Evolutionary conservation across 2,888 invertebrate genomes (phyloP).

Genomic region (Nyleta sp.): DNA sequence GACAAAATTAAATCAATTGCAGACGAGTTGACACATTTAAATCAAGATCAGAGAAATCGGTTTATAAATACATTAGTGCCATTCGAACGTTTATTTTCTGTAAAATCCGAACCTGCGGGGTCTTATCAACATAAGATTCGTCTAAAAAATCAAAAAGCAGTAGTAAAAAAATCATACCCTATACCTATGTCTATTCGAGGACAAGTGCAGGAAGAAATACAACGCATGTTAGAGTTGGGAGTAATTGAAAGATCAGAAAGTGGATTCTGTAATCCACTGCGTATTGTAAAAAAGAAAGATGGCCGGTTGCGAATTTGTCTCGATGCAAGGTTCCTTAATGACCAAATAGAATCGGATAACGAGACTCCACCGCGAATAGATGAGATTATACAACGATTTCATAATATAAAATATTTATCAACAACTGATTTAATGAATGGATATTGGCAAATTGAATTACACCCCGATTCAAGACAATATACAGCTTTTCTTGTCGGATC

Average conservation of each 20-base stretch:
- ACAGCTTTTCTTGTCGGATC: no score
- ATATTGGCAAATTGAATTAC: not conserved
- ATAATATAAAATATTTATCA: conserved; percentile 24
- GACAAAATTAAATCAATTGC: no score
- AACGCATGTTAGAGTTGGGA: not conserved
- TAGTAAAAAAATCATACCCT: conserved; percentile 1
- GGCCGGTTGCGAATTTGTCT: conserved; percentile 70
- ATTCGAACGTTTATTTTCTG: not conserved
- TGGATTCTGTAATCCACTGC: conserved; percentile 8
- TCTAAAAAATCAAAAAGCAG: not conserved
- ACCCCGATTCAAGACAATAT: no score
- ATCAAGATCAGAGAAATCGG: no score
- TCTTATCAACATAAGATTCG: not conserved
- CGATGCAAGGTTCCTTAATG: conserved; percentile 73
- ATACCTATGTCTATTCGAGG: conserved; percentile 2
- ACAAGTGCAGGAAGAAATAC: not conserved
- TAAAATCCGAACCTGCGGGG: not conserved
- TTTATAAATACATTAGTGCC: not conserved
- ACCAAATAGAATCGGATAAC: conserved; percentile 70
- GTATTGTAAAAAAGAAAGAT: conserved; percentile 22
- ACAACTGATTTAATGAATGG: not conserved
- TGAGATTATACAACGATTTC: conserved; percentile 62
- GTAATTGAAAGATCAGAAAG: conserved; percentile 13
- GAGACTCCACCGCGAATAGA: conserved; percentile 66
- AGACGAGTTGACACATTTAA: no score